Conservation (phyloP, 1,140 invertebrate species). For the Pteromalus puparum region DNA sequence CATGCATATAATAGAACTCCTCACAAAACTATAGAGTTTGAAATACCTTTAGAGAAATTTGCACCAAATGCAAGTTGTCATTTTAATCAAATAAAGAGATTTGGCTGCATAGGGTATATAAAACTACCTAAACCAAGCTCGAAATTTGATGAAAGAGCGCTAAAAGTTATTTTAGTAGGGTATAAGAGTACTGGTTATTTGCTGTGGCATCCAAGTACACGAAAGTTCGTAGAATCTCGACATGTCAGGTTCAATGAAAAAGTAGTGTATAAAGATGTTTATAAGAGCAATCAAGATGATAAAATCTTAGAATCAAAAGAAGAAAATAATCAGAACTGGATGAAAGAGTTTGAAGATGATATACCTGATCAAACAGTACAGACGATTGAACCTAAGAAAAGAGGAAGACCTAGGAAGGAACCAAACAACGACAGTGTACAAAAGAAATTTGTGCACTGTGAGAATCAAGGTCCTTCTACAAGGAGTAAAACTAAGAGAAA, state of each 20-base stretch:
- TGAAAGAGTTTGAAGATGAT: not conserved
- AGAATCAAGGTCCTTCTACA: not conserved
- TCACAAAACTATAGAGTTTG: not conserved
- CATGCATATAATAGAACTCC: constrained; percentile 28
- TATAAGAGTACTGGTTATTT: not conserved
- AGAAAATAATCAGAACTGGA: not conserved
- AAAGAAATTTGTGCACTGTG: not conserved
- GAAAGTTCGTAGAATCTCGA: too few species aligned
- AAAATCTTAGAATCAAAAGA: not conserved
- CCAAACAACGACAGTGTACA: not conserved
- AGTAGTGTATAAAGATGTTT: not conserved
- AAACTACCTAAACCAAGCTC: not conserved
- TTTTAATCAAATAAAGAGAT: not conserved
- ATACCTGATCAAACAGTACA: not conserved
- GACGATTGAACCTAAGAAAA: not conserved
- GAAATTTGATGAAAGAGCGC: not conserved
- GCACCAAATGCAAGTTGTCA: not conserved
- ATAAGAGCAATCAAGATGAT: not conserved
- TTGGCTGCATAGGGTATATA: not conserved
- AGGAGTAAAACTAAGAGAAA: not conserved
- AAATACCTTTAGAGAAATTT: not conserved
- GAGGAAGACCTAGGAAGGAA: not conserved
- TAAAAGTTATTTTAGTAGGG: not conserved
- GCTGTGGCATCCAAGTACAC: too few species aligned
- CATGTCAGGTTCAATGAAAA: not conserved